Percentiles rank a stretch among this genome's conserved stretches.
Conservation (phyloP, 2,888 invertebrate species). For the Camptogramma bilineatum region DNA sequence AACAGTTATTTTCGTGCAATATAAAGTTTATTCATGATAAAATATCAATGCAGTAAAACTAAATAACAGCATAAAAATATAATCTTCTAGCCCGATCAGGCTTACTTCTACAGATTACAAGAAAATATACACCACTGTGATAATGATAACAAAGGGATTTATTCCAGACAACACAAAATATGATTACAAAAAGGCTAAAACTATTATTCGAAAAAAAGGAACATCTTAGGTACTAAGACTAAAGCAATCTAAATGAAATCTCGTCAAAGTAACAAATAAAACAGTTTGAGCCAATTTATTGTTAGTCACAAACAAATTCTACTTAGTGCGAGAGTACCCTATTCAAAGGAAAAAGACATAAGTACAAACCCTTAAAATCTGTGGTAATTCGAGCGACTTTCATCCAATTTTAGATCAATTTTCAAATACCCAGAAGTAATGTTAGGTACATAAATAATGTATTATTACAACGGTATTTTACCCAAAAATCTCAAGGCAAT, state of each 20-base stretch:
- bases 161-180: slow-evolving; percentile 19
- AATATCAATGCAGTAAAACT: slow-evolving; percentile 27
- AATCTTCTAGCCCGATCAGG: slow-evolving; percentile 1
- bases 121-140: slow-evolving; percentile 15
- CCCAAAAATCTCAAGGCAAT: too few relatives aligned
- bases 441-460: not conserved
- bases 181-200: not conserved
- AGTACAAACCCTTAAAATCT: not conserved
- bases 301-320: not conserved
- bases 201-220: slow-evolving; percentile 30
- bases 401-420: not conserved
- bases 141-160: slow-evolving; percentile 10
- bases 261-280: not conserved
- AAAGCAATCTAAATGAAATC: not conserved
- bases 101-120: slow-evolving; percentile 16
- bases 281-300: not conserved
- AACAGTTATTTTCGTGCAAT: slow-evolving; percentile 15
- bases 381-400: not conserved
- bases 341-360: not conserved
- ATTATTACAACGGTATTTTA: too few relatives aligned
- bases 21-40: slow-evolving; percentile 43
- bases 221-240: slow-evolving; percentile 1
- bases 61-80: slow-evolving; percentile 26
- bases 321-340: not conserved
- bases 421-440: not conserved